Evolutionary conservation across 2,113 vertebrate species (phyloP), one percentile per base, ranked within the genome.

Genomic region (Pitta sordida): DNA sequence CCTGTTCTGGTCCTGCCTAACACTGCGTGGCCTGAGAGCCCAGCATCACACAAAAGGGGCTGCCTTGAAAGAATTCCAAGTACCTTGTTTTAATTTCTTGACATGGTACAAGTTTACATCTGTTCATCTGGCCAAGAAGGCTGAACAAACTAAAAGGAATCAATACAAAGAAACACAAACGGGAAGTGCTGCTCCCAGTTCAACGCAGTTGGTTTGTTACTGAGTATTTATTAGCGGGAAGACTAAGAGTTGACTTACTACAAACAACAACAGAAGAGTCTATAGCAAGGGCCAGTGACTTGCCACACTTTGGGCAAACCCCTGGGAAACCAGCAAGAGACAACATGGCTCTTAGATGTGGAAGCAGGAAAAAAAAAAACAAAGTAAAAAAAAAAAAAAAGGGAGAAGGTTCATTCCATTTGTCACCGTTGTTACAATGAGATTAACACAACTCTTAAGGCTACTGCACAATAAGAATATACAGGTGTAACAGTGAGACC

Each of bases 31-130:
- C 46, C 81, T 39, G 32, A 48, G 82, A 84, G 78, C 80, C 83
- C 93, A 65, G 93, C 8, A 94, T 32, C 77, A 94, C 75, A 95
- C 86, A 93, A 90, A 36, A 68, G 83, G 96, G 64, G 83, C 91
- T 71, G 39, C 84, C 93, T 94, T 96, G 79, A 96, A 98, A 97
- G 96, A 97, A 97, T 93, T 97, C 91, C 96, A 98, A 98, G 98
- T 97, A 98, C 96, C 97, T 97, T 37, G 91, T 88, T 98, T 98
- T 98, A 97, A 98, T 97, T 97, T 97, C 94, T 97, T 75, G 91
- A 98, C 97, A 98, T 85, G 96, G 95, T 97, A 98, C 97, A 98
- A 97, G 97, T 97, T 97, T 97, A 98, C 97, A 98, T 95, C 96
- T 15, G 79, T 96, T 95, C 91, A 85, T 81, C 93, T 68, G 83